Evolutionary conservation across 2,888 invertebrate species (phyloP), one percentile per base, ranked within the genome.

Genomic region (Malacosoma neustria): DNA sequence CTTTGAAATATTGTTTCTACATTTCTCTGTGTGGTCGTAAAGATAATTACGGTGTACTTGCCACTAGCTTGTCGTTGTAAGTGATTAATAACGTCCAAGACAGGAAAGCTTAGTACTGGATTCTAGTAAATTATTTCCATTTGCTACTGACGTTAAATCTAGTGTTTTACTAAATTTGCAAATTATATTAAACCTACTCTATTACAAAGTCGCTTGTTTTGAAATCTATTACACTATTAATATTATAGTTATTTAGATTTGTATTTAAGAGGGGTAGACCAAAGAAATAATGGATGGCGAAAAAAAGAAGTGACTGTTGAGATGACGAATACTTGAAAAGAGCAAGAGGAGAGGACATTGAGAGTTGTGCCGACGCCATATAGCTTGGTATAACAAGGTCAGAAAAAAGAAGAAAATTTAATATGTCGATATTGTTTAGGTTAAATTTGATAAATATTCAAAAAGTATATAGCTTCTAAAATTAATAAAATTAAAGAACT

Each of bases 21-120:
- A 51, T 57, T 43, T 52, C 51, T 51, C 60, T 45, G 55, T 57
- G 59, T 60, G 48, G 57, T 59, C 47, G 49, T 57, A 49, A 48
- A 51, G 65, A 61, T 74, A 72, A 76, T 75, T 72, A 62, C 61
- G 51, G 61, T 48, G 57, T 48, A 54, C 54, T 61, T 50, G 61
- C 65, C 56, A 70, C 72, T 76, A 69, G 59, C 49, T 51, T 62
- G 69, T 71, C 67, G 45, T 48, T 54, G 56, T 54, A 49, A 54
- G 56, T 73, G 74, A 74, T 73, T 70, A 72, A 73, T 72, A 60
- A 61, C 58, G 56, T 53, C 54, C 50, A 48, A 52, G 54, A 59
- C 59, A 53, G 46, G 53, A 60, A 64, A 62, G 63, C 57, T 58
- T 59, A 52, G 54, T 53, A 55, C 56, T 61, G 54, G 59, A 51